Evolutionary conservation across 30 jellyfish, hydroid and myxozoan genomes (phyloP).

Genomic region (Phacellophora camtschatica): DNA sequence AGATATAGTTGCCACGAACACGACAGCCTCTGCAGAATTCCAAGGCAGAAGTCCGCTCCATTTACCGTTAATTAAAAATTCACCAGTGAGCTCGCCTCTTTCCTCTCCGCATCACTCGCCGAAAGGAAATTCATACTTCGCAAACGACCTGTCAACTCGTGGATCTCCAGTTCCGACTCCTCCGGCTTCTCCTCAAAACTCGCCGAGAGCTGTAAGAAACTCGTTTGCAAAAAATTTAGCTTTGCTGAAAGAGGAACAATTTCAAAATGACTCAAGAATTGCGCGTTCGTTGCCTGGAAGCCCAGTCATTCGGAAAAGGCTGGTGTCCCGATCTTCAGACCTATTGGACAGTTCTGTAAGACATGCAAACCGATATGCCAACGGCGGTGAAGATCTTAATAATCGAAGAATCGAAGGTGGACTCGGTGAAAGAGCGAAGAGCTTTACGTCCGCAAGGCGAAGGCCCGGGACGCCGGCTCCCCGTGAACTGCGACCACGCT

Average conservation of each 20-base stretch:
- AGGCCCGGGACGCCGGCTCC: constrained; percentile 51
- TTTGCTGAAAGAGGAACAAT: not conserved
- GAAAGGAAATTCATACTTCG: not conserved
- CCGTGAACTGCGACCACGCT: constrained; percentile 22
- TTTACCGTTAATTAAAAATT: constrained; percentile 6
- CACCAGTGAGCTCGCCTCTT: constrained; percentile 5
- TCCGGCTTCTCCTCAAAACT: constrained; percentile 1
- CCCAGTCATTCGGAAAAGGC: constrained; percentile 6
- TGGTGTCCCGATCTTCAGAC: not conserved
- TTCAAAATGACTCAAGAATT: not conserved
- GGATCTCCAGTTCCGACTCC: constrained; percentile 15
- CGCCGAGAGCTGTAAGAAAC: not conserved
- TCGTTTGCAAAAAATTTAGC: constrained; percentile 18
- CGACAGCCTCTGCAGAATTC: not conserved
- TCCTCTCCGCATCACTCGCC: constrained; percentile 28
- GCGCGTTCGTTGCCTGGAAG: constrained; percentile 35
- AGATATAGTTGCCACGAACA: not conserved
- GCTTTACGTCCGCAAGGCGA: no score
- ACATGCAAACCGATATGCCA: not conserved
- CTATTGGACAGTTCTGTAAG: not conserved
- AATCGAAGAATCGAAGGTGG: not conserved
- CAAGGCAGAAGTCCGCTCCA: not conserved
- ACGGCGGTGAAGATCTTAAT: not conserved
- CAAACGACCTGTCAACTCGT: constrained; percentile 5
- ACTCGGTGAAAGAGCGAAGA: not conserved